Conservation (phyloP, 2,797 vertebrate genomes). For the Spinibarbus caldwelli region DNA sequence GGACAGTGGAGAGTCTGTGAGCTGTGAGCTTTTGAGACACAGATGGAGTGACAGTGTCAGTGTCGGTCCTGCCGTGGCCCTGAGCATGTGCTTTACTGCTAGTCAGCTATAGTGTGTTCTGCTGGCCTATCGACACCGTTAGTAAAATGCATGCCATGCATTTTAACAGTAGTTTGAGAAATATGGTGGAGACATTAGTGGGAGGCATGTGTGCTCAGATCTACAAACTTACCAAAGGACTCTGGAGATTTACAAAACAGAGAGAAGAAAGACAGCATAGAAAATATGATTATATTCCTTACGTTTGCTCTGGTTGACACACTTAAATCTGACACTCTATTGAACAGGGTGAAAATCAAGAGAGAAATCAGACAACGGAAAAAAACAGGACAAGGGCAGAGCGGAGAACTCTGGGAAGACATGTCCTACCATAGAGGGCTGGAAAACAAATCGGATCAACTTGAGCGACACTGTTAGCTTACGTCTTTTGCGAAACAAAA, state of each 20-base stretch:
- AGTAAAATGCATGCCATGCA: constrained; percentile 99
- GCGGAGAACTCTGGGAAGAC: constrained; percentile 89
- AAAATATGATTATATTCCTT: constrained; percentile 99
- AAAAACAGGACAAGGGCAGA: constrained; percentile 84
- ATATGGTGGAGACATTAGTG: constrained; percentile 92
- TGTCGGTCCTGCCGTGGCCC: constrained; percentile 57
- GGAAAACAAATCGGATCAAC: neutral
- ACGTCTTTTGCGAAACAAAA: constrained; percentile 65
- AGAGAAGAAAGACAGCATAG: constrained; percentile 99
- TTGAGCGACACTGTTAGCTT: neutral
- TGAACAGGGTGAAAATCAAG: constrained; percentile 91
- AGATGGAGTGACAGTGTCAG: constrained; percentile 57
- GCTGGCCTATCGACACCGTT: constrained; percentile 87
- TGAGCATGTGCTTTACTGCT: constrained; percentile 64
- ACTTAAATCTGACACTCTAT: constrained; percentile 77
- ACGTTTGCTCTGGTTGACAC: constrained; percentile 78
- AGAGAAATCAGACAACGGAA: constrained; percentile 87
- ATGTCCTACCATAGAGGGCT: constrained; percentile 66
- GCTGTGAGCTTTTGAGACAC: constrained; percentile 62
- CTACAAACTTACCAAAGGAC: constrained; percentile 99
- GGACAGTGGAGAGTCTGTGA: constrained; percentile 44
- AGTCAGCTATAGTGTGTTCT: constrained; percentile 60
- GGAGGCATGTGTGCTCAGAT: constrained; percentile 99
- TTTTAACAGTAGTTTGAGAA: constrained; percentile 93
- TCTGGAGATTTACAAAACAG: constrained; percentile 99